phyloP scores from a whole-genome alignment of 2,113 vertebrate species.

The Crotalus viridis region DNA sequence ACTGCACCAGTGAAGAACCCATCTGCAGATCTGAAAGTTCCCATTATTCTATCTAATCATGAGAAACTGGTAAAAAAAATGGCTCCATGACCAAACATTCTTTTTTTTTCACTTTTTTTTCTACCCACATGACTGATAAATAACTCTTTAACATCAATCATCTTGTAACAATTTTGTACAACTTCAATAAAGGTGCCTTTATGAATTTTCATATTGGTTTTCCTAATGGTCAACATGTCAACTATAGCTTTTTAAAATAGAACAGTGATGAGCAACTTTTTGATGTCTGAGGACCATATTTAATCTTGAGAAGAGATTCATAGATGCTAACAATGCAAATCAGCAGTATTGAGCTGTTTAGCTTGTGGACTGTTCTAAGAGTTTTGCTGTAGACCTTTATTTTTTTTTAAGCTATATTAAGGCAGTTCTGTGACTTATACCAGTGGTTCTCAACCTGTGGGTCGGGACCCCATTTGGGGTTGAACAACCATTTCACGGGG shows the following conservation, averaged over 20 bases:
- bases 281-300: neutral
- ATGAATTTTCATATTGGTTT: neutral
- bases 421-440: neutral
- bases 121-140: neutral
- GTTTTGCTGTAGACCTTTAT: neutral
- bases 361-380: neutral
- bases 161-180: neutral
- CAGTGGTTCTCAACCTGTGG: too few relatives aligned
- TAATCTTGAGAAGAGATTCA: neutral
- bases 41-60: neutral
- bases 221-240: neutral
- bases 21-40: neutral
- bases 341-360: neutral
- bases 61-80: neutral
- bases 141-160: neutral
- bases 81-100: neutral
- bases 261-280: neutral
- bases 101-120: neutral
- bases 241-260: neutral
- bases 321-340: neutral
- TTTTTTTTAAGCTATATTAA: neutral
- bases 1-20: neutral
- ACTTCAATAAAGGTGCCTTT: neutral
- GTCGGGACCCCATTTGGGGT: too few relatives aligned
- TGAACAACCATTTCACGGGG: too few relatives aligned